These are phyloP conservation scores for Monoplex corrugatus DNA, from an alignment of 2,888 invertebrate species.

Conservation along the genomic window DNA sequence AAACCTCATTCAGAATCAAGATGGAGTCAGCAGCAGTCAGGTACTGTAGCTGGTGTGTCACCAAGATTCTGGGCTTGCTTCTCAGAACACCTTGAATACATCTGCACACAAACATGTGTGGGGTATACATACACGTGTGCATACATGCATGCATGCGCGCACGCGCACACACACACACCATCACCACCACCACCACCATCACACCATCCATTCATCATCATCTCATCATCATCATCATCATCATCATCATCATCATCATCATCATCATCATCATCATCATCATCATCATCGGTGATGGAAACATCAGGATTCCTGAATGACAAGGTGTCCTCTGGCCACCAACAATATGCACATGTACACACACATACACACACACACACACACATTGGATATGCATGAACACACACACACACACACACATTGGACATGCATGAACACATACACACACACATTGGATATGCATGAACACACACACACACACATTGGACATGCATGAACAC, in stretches of 20 bases:
- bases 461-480: neutral
- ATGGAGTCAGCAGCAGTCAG: slow-evolving; percentile 81
- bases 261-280: too few relatives aligned
- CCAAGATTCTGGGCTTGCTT: slow-evolving; percentile 88
- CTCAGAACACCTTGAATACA: slow-evolving; percentile 80
- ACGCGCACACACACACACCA: neutral
- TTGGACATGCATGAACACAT: neutral
- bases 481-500: neutral
- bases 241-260: too few relatives aligned
- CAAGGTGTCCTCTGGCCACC: too few relatives aligned
- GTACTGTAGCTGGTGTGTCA: slow-evolving; percentile 93
- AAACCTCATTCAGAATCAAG: slow-evolving; percentile 81
- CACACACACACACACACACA: neutral
- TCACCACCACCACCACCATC: too few relatives aligned
- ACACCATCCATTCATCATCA: too few relatives aligned
- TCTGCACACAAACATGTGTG: neutral
- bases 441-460: neutral
- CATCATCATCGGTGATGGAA: too few relatives aligned
- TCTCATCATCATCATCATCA: too few relatives aligned
- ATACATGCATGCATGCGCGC: neutral
- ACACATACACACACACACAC: neutral
- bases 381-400: neutral
- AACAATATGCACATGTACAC: neutral
- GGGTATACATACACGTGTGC: neutral
- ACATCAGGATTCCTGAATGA: too few relatives aligned